Evolutionary conservation across 2,113 vertebrate genomes (phyloP).

Genomic region (Cepphus grylle): DNA sequence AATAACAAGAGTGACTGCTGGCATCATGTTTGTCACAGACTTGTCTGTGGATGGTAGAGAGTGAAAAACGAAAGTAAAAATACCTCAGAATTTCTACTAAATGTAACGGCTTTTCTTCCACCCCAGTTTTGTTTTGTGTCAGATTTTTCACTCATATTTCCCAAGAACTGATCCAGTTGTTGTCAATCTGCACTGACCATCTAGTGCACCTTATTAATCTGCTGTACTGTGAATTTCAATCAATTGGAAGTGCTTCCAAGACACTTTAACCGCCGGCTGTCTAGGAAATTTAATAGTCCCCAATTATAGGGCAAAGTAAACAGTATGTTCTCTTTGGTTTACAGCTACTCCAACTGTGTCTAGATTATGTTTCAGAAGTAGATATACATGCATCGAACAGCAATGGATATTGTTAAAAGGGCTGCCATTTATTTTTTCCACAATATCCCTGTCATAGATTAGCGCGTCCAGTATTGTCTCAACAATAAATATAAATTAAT

Average conservation of each 20-base stretch:
- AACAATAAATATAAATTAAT: slow-evolving; percentile 39
- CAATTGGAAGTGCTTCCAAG: slow-evolving; percentile 60
- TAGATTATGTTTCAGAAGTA: slow-evolving; percentile 60
- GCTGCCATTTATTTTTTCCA: background rate
- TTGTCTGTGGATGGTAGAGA: background rate
- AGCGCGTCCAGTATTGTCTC: background rate
- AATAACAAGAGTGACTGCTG: slow-evolving; percentile 34
- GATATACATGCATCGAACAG: background rate
- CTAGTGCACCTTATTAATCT: slow-evolving; percentile 69
- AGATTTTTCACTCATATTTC: slow-evolving; percentile 52
- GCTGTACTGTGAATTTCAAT: slow-evolving; percentile 56
- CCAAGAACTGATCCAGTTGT: slow-evolving; percentile 66
- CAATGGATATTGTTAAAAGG: background rate
- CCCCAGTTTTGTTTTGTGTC: background rate
- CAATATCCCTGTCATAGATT: background rate
- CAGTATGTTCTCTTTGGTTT: slow-evolving; percentile 71
- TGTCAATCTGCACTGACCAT: slow-evolving; percentile 56
- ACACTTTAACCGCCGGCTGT: slow-evolving; percentile 53
- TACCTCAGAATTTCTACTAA: background rate
- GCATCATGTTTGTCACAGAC: slow-evolving; percentile 36
- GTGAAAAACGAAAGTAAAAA: slow-evolving; percentile 10
- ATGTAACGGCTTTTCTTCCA: background rate
- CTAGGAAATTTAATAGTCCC: slow-evolving; percentile 66
- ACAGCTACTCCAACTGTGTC: slow-evolving; percentile 31
- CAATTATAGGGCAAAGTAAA: slow-evolving; percentile 73